Evolutionary conservation across 92 coral and sea anemone genomes (phyloP).

Genomic region (Phymanthus crucifer): DNA sequence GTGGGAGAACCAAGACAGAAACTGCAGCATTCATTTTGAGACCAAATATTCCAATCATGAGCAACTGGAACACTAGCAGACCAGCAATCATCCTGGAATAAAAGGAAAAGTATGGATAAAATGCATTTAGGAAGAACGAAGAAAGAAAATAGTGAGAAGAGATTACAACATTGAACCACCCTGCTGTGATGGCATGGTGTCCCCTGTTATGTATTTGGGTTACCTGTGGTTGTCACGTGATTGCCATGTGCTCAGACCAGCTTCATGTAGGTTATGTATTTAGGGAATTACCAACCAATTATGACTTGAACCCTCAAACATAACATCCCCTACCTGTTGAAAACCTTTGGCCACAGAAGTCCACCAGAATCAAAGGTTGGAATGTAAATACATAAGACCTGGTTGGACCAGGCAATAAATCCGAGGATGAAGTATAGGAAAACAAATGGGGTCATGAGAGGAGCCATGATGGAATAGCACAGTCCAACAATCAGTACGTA

Average conservation of each 20-base stretch:
- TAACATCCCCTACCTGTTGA: conserved; percentile 72
- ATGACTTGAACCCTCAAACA: too few species aligned
- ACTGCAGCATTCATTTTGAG: conserved; percentile 60
- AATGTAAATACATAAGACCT: conserved; percentile 81
- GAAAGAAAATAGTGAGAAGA: too few species aligned
- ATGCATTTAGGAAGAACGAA: too few species aligned
- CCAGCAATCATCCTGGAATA: conserved; percentile 74
- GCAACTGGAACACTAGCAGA: conserved; percentile 79
- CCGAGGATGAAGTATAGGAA: conserved; percentile 75
- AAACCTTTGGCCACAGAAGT: conserved; percentile 84
- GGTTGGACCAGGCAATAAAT: conserved; percentile 81
- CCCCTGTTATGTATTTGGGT: too few species aligned
- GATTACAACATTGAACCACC: too few species aligned
- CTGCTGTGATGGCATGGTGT: too few species aligned
- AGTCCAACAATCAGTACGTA: conserved; percentile 72
- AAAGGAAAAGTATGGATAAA: not conserved
- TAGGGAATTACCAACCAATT: too few species aligned
- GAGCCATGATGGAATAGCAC: conserved; percentile 87
- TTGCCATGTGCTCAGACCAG: too few species aligned
- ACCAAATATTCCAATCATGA: conserved; percentile 84
- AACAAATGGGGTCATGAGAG: conserved; percentile 85
- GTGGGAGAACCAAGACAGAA: conserved; percentile 71
- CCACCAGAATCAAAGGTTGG: conserved; percentile 90
- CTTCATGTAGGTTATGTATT: too few species aligned
- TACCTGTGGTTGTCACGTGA: too few species aligned